Evolutionary conservation across 2,797 vertebrate genomes (phyloP), one percentile per base, ranked within the genome.

Genomic region (Syngnathus rostellatus): DNA sequence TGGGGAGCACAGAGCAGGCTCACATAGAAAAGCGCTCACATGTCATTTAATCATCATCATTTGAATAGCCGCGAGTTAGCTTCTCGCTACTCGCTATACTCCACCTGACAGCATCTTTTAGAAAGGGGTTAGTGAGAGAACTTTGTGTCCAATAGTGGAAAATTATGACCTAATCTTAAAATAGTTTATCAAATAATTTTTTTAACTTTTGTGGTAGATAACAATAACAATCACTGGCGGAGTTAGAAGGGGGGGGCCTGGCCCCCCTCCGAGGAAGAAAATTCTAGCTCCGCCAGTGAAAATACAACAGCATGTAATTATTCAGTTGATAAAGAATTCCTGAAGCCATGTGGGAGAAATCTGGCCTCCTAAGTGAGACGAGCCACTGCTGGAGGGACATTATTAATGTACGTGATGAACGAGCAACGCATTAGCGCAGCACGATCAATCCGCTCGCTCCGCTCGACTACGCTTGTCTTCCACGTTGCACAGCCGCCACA

Each of bases 361-460:
- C 54, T 65, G 43, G 55, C 53, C 65, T 72, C 63, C 19, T 23
- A 54, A 64, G 59, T 2, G 14, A 69, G 67, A 72, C 69, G 63
- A 69, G 23, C 1, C 6, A 31, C 25, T 57, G 25, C 25, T 17
- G 54, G 61, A 62, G 55, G 17, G 41, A 66, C 14, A 45, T 45
- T 7, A 5, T 71, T 73, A 77, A 81, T 82, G 71, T 40, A 72
- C 70, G 62, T 61, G 54, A 65, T 73, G 63, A 76, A 72, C 68
- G 69, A 75, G 58, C 51, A 70, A 72, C 37, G 68, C 46, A 57
- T 75, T 65, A 72, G 60, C 31, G 50, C 69, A 50, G 16, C 31
- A 31, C 61, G 53, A 75, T 67, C 71, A 62, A 75, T 65, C 45
- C 31, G 7, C 53, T 54, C 5, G 21, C 5, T 23, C n/a, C 53